phyloP scores from a whole-genome alignment of 2,113 vertebrate genomes.

The Lophotis ruficrista region DNA sequence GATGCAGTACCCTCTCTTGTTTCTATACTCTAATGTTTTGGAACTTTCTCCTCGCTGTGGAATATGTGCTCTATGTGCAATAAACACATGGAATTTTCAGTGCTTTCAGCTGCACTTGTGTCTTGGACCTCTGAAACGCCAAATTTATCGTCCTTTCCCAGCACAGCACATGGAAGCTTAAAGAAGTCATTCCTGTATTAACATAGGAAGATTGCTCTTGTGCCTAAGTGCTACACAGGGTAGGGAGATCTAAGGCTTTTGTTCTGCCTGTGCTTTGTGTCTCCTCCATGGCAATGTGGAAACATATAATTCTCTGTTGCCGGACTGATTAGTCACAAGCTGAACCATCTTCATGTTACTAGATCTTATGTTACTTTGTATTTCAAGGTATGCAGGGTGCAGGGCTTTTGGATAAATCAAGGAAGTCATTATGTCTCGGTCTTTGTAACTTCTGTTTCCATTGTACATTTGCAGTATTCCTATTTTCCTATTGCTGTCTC shows the following conservation, averaged over 20 bases:
- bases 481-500: background rate
- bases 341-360: background rate
- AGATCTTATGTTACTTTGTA: background rate
- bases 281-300: background rate
- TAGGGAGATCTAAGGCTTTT: background rate
- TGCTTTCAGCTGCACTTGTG: background rate
- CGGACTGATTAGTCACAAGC: background rate
- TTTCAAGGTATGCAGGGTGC: background rate
- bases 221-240: background rate
- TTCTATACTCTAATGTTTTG: background rate
- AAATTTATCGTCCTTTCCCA: slow-evolving; percentile 1
- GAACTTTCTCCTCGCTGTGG: background rate
- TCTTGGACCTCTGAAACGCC: slow-evolving; percentile 28
- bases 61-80: background rate
- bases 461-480: background rate
- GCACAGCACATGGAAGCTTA: background rate
- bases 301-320: background rate
- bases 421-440: background rate
- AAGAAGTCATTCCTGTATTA: slow-evolving; percentile 16
- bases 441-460: background rate
- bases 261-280: background rate
- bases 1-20: background rate
- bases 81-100: background rate
- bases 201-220: background rate
- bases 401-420: background rate